Percentiles rank a stretch among this genome's conserved stretches.
phyloP scores from a whole-genome alignment of 2,888 invertebrate genomes.

The Merodon equestris region DNA sequence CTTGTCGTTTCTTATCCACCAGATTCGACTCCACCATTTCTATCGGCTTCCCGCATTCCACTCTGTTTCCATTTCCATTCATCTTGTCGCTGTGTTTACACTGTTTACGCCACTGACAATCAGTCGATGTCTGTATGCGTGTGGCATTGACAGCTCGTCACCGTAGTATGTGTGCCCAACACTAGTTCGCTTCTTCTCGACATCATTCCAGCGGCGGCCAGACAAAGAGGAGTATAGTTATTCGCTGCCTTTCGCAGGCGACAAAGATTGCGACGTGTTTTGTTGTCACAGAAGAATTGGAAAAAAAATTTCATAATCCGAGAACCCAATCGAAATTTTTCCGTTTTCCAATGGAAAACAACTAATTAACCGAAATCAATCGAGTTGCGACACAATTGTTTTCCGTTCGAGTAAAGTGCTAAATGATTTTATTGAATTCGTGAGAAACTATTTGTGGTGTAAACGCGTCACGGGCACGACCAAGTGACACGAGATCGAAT shows the following conservation, averaged over 20 bases:
- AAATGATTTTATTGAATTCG: constrained; percentile 15
- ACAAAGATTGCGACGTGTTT: constrained; percentile 65
- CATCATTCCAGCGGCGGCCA: constrained; percentile 49
- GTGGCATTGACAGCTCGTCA: constrained; percentile 57
- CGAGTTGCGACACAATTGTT: not conserved
- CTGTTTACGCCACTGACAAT: constrained; percentile 3
- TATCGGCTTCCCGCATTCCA: constrained; percentile 14
- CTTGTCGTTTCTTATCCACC: constrained; percentile 1
- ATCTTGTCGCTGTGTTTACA: not conserved
- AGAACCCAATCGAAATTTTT: constrained; percentile 13
- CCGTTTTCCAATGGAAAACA: no score
- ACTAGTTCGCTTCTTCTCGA: constrained; percentile 50
- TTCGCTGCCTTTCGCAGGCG: constrained; percentile 58
- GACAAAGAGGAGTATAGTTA: constrained; percentile 65
- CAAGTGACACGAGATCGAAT: constrained; percentile 52
- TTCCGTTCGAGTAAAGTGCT: constrained; percentile 30
- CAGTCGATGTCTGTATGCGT: constrained; percentile 23
- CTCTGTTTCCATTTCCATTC: constrained; percentile 24
- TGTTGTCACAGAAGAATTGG: constrained; percentile 53
- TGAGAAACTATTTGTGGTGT: constrained; percentile 16
- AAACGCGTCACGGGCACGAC: constrained; percentile 30
- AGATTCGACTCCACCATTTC: constrained; percentile 2
- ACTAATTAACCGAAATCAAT: no score
- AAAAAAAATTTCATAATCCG: constrained; percentile 14
- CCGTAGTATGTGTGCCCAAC: constrained; percentile 32